phyloP scores from a whole-genome alignment of 2,797 vertebrate species.

The Lutjanus argentimaculatus region DNA sequence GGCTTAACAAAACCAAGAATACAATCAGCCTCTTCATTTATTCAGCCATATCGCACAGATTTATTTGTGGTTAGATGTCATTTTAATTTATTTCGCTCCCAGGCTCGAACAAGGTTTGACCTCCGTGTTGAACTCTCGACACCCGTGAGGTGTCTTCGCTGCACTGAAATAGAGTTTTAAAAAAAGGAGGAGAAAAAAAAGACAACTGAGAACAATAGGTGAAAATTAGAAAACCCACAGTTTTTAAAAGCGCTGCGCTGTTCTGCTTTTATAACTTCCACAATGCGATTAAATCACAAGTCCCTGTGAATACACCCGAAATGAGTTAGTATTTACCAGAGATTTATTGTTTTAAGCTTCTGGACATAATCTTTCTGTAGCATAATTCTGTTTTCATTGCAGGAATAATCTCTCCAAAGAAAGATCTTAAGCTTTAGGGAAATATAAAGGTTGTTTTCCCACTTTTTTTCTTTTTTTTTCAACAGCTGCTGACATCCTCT shows the following conservation, averaged over 20 bases:
- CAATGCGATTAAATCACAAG: constrained; percentile 35
- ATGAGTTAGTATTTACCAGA: constrained; percentile 56
- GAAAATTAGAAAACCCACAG: constrained; percentile 27
- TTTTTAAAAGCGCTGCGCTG: constrained; percentile 18
- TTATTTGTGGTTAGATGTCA: neutral
- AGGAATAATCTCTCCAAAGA: constrained; percentile 61
- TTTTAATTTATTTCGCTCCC: constrained; percentile 28
- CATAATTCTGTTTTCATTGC: constrained; percentile 67
- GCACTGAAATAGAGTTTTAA: neutral
- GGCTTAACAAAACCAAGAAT: neutral
- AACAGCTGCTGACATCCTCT: constrained; percentile 37
- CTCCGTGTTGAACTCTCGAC: constrained; percentile 21
- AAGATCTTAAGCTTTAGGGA: constrained; percentile 58
- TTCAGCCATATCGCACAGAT: constrained; percentile 3
- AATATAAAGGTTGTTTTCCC: constrained; percentile 53
- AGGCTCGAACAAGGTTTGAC: constrained; percentile 26
- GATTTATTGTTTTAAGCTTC: constrained; percentile 64
- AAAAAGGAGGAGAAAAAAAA: neutral
- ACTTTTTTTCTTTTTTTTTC: neutral
- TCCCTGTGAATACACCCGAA: constrained; percentile 34
- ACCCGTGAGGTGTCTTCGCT: constrained; percentile 12
- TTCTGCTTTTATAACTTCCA: constrained; percentile 18
- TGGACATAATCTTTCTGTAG: constrained; percentile 56
- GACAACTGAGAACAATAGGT: constrained; percentile 37
- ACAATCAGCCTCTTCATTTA: neutral